Evolutionary conservation across 2,888 invertebrate genomes (phyloP), one percentile per base, ranked within the genome.

Genomic region (Blera fallax): DNA sequence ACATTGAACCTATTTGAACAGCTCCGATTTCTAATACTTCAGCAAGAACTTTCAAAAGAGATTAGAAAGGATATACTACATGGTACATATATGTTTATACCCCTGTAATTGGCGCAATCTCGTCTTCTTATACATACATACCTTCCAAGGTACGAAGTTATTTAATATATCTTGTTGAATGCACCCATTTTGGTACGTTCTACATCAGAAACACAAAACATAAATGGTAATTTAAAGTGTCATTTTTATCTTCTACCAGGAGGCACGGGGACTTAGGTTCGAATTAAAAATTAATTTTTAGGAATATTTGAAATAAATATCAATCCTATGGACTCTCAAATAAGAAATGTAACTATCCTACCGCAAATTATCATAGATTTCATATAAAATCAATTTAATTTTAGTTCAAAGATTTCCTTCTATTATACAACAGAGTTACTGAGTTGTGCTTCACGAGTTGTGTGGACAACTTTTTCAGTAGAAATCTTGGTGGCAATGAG

Each of bases 381-480:
- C 24, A 58, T 0, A 40, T 56, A 4, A 21, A 81, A 60, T 62
- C 14, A 72, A 14, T 6, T 65, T 8, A 32, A 21, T 81, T 81
- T 77, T 54, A 92, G 92, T 88, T 92, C 7, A 92, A 91, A 88
- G 92, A 92, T 88, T 92, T 92, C 87, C 89, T 92, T 18, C 89
- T 90, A 87, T 89, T 92, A 88, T 92, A 92, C 90, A 92, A 92
- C 88, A 91, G 90, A 90, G 90, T 92, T 52, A 92, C 92, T 1
- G 92, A 92, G 83, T 45, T 92, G 52, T 92, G 92, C 72, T 92
- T 92, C 37, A 88, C 87, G 37, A 89, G 90, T 50, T 92, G 92
- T 87, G 90, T 91, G 18, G 92, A 92, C 67, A 91, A 90, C 56
- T 90, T 92, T 14, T 90, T 89, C 73, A 90, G 89, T 27, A 88